Evolutionary conservation across 92 coral and sea anemone genomes (phyloP), one percentile per base, ranked within the genome.

Genomic region (Zoanthus gigantus): DNA sequence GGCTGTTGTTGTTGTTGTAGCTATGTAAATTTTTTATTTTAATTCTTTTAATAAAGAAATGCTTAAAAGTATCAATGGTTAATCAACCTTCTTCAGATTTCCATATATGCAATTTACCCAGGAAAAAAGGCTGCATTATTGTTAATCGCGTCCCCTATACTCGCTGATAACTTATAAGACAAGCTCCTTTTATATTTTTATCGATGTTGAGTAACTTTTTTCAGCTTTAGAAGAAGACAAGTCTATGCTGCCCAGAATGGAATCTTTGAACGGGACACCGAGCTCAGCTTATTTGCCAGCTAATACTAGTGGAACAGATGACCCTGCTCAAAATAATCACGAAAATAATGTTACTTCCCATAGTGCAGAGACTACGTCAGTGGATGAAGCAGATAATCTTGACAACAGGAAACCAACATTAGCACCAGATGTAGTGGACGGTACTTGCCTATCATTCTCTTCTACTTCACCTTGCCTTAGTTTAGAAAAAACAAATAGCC

Each of bases 151-250:
- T 37, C 42, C 42, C 42, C 3, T 37, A 4, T 37, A 37, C 42
- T 37, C 42, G 4, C 9, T 63, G 0, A 16, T 16, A 61, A 61
- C 68, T 61, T 61, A 61, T 61, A 61, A 61, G 28, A 7, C 68
- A 61, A 61, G 29, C 9, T 61, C 7, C 0, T 61, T 37, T 4
- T 63, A 8, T 63, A 30, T 2, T 50, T 23, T 53, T 47, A 14
- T 79, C n/a, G 32, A 16, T 42, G 53, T 32, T n/a, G 46, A 79
- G 60, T 34, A 7, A 58, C 56, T 79, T 6, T 79, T 79, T 69
- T 48, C 17, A 79, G 47, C 69, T 60, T 1, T 42, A 42, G 54
- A 37, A 37, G 72, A 63, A 58, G 72, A 31, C 61, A 15, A 57
- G 32, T 56, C 34, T 37, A 9, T 32, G n/a, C 72, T 58, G 16